These are phyloP conservation scores for Morpho achilles DNA, from an alignment of 2,888 invertebrate genomes.

Conservation along the genomic window DNA sequence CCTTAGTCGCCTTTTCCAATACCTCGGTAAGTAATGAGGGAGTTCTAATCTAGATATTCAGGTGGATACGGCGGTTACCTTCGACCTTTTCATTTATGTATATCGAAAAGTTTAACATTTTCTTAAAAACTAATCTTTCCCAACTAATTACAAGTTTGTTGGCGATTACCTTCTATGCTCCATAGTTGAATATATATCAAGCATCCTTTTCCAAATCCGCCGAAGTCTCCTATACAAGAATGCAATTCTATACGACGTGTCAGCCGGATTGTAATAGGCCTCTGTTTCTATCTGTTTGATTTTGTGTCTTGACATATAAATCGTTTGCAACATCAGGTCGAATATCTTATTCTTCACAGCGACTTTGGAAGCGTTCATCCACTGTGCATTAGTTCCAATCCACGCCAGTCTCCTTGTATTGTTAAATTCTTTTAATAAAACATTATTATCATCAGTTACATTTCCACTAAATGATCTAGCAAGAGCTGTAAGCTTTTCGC, in stretches of 20 bases:
- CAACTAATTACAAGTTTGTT: too few species aligned
- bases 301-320: conserved; percentile 43
- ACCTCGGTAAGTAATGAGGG: too few species aligned
- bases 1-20: too few species aligned
- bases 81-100: too few species aligned
- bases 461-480: conserved; percentile 7
- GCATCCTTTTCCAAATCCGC: conserved; percentile 28
- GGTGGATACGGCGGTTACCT: too few species aligned
- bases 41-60: too few species aligned
- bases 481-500: conserved; percentile 19
- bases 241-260: conserved; percentile 40
- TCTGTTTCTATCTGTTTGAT: conserved; percentile 33
- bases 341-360: conserved; percentile 25
- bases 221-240: conserved; percentile 33
- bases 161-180: too few species aligned
- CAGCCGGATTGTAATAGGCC: conserved; percentile 32
- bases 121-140: too few species aligned
- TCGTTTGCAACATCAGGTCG: conserved; percentile 38
- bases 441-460: conserved; percentile 1
- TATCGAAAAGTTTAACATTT: too few species aligned
- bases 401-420: conserved; percentile 22
- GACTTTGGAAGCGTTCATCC: not conserved
- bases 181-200: conserved; percentile 29
- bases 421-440: not conserved
- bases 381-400: conserved; percentile 1